Evolutionary conservation across 2,888 invertebrate genomes (phyloP), one percentile per base, ranked within the genome.

Genomic region (Leptodirus hochenwartii): DNA sequence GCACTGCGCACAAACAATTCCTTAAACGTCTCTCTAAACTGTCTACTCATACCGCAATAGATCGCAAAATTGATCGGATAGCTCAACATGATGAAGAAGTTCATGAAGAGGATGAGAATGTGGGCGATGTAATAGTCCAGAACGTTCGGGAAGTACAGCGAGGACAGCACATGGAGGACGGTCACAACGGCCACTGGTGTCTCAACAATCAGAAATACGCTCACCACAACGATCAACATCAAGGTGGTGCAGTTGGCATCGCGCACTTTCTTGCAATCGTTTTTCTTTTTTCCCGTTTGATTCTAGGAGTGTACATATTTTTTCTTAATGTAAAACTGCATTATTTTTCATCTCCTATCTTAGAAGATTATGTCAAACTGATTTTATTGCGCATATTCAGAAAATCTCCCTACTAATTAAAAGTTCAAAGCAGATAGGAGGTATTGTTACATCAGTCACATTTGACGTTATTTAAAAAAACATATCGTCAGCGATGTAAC

Each of bases 21-120:
- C 46, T 82, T 84, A 53, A 93, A 93, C 0, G 91, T 91, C 51
- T 90, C 87, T 29, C 93, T 64, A 54, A 93, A 93, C 51, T 85
- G 87, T 17, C 85, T 62, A 17, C 85, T 87, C 93, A 93, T 95
- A 13, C 88, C 88, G 51, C 90, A 91, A 49, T 93, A 93, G 39
- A 91, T 88, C 35, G 87, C 90, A 47, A 93, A 91, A 53, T 91
- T 90, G 33, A 90, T 77, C 8, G 88, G 88, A 55, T 90, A 90
- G 26, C 84, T 84, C 22, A 87, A 67, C 34, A 88, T 76, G 35
- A 93, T 81, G 51, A 85, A 78, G 58, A 91, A 87, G 59, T 91
- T 91, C 8, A 84, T 84, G 47, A 85, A 71, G 36, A 80, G 53
- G 33, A 84, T 76, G 37, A 81, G 62, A 13, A 76, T 66, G 47